phyloP scores from a whole-genome alignment of 2,797 vertebrate species.

The Anguilla marmorata region DNA sequence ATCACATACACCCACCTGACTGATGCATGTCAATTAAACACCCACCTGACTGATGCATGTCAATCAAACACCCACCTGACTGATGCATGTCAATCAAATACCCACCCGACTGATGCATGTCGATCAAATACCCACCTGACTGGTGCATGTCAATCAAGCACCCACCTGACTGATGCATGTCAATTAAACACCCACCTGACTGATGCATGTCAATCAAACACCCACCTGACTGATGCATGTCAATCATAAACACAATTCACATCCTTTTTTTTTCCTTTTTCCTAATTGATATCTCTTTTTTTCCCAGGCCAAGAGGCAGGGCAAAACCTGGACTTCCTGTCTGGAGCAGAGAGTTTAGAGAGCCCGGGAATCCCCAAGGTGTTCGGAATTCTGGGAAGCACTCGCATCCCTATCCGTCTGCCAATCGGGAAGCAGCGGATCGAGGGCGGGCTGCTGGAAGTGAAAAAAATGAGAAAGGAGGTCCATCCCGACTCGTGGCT shows the following conservation, averaged over 20 bases:
- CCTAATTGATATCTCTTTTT: constrained; percentile 17
- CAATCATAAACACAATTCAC: neutral
- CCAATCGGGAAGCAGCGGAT: constrained; percentile 57
- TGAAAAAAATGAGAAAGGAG: constrained; percentile 62
- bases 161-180: neutral
- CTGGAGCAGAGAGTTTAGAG: constrained; percentile 36
- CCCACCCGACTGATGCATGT: no score
- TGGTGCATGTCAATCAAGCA: no score
- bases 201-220: no score
- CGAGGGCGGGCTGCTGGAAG: constrained; percentile 52
- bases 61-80: neutral
- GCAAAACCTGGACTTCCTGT: constrained; percentile 48
- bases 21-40: neutral
- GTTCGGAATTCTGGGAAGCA: constrained; percentile 69
- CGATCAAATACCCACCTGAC: no score
- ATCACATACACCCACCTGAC: no score
- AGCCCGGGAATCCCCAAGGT: constrained; percentile 56
- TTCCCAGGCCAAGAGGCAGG: constrained; percentile 55
- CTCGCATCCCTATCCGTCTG: constrained; percentile 68
- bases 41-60: neutral
- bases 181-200: neutral
- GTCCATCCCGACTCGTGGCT: constrained; percentile 68
- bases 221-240: neutral
- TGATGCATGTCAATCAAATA: neutral
- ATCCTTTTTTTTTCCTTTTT: neutral